phyloP scores from a whole-genome alignment of 2,113 vertebrate genomes.

The Amazona guildingii region DNA sequence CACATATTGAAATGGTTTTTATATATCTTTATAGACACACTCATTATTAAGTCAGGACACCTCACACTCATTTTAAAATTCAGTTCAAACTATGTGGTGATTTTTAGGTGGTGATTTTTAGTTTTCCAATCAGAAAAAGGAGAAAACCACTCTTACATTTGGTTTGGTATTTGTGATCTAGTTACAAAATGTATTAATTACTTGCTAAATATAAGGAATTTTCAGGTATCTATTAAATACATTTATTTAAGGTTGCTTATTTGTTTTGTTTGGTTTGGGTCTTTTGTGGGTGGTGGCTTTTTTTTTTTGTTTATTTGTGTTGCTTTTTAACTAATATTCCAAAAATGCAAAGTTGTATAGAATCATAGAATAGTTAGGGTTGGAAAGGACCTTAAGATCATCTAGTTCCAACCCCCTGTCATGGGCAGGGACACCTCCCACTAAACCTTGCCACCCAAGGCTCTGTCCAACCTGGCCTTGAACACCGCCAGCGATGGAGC shows the following conservation, averaged over 20 bases:
- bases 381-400: too few species aligned
- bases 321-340: background rate
- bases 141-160: background rate
- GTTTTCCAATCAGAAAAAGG: background rate
- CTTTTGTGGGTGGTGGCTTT: background rate
- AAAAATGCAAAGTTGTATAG: background rate
- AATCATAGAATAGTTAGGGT: too few species aligned
- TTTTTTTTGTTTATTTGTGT: background rate
- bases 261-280: background rate
- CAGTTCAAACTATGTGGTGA: background rate
- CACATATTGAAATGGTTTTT: background rate
- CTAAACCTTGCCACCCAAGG: too few species aligned
- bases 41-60: background rate
- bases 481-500: too few species aligned
- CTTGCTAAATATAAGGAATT: background rate
- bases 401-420: too few species aligned
- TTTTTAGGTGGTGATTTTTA: background rate
- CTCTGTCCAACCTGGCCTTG: too few species aligned
- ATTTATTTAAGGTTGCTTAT: background rate
- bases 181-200: background rate
- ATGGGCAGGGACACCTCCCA: too few species aligned
- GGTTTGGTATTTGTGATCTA: background rate
- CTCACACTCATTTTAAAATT: background rate
- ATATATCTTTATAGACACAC: background rate
- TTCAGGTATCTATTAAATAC: background rate